Evolutionary conservation across 2,113 vertebrate genomes (phyloP).

Genomic region (Gymnogyps californianus): DNA sequence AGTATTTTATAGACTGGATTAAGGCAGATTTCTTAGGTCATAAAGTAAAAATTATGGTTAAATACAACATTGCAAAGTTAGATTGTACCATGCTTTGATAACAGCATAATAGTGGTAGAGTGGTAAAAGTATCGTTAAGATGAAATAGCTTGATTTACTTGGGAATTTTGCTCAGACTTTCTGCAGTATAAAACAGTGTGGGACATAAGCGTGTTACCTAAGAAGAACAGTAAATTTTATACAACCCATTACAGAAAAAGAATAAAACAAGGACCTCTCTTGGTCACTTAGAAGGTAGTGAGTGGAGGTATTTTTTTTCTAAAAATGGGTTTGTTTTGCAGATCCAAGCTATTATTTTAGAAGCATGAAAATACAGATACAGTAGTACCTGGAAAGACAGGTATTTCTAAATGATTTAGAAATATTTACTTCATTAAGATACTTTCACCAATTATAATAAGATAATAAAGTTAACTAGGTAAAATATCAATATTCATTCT

Average conservation of each 20-base stretch:
- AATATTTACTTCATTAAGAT: not conserved
- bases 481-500: not conserved
- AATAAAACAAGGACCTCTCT: not conserved
- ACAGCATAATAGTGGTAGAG: not conserved
- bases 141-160: not conserved
- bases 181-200: not conserved
- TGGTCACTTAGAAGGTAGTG: not conserved
- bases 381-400: fast-evolving
- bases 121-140: not conserved
- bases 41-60: not conserved
- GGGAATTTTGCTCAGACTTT: not conserved
- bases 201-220: not conserved
- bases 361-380: not conserved
- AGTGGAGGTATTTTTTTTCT: not conserved
- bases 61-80: not conserved
- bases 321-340: not conserved
- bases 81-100: not conserved
- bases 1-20: not conserved
- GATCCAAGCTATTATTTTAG: not conserved
- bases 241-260: fast-evolving
- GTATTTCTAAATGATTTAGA: not conserved
- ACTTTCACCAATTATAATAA: not conserved
- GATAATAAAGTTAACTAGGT: not conserved
- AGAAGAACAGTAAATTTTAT: not conserved
- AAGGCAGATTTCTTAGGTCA: not conserved